These are phyloP conservation scores for Drosophila niveifrons DNA, from an alignment of 2,888 invertebrate species.

Conservation along the genomic window DNA sequence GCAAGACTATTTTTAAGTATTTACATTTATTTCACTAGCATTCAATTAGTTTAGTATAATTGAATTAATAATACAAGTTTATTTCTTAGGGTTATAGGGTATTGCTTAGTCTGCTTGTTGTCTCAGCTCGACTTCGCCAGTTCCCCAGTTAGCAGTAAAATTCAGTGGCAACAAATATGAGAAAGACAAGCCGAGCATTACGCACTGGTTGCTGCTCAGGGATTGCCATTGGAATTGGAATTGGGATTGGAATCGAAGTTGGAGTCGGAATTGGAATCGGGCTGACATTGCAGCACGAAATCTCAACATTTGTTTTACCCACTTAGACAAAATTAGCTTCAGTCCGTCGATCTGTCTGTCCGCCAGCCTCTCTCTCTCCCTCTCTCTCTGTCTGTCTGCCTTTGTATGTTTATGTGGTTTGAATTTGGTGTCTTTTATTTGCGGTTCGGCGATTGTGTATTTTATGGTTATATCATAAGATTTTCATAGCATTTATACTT, in stretches of 20 bases:
- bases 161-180: slow-evolving; percentile 64
- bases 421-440: slow-evolving; percentile 68
- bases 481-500: slow-evolving; percentile 41
- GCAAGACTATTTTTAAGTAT: no score
- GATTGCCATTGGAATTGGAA: slow-evolving; percentile 51
- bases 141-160: slow-evolving; percentile 58
- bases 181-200: slow-evolving; percentile 50
- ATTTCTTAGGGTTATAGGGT: not conserved
- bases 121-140: slow-evolving; percentile 26
- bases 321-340: slow-evolving; percentile 73
- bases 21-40: no score
- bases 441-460: slow-evolving; percentile 62
- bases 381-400: slow-evolving; percentile 9
- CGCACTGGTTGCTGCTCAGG: slow-evolving; percentile 35
- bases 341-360: slow-evolving; percentile 15
- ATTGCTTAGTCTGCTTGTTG: slow-evolving; percentile 9
- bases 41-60: no score
- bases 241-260: slow-evolving; percentile 53
- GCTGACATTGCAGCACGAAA: slow-evolving; percentile 63
- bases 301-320: slow-evolving; percentile 72
- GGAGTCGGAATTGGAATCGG: slow-evolving; percentile 37
- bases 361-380: slow-evolving; percentile 10
- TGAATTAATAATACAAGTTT: no score
- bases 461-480: slow-evolving; percentile 61
- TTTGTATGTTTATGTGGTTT: slow-evolving; percentile 40